Evolutionary conservation across 2,888 invertebrate species (phyloP), one percentile per base, ranked within the genome.

Genomic region (Bombyx huttoni): DNA sequence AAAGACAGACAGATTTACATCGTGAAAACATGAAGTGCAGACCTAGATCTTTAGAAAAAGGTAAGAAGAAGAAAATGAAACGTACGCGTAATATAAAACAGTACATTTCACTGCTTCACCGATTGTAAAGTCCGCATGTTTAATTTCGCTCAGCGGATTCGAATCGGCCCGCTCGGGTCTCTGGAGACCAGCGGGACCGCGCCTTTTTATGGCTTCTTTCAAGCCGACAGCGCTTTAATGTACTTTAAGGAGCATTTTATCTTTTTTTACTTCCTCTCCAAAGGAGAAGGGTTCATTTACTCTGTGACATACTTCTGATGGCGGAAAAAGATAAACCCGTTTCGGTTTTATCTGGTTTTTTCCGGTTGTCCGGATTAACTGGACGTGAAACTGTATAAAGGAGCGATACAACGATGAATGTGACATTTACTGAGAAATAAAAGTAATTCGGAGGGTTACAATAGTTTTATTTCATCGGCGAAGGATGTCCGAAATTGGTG

Each of bases 181-280:
- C 81, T 49, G 54, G 62, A 75, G 81, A 66, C 62, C 62, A 59
- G 56, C 59, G 63, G 67, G 67, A 63, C 67, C 61, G 71, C 65
- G 77, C 73, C 79, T 80, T 81, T 85, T 84, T 83, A 83, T 68
- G 74, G 80, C 74, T 72, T 73, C 70, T 74, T 75, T 69, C 74
- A 75, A 74, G 74, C 73, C 68, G 72, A 75, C 78, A 72, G 66
- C 73, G 70, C 83, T 82, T 81, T 86, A 86, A 86, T 85, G 84
- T 82, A 74, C 75, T 77, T 76, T 81, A 76, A 80, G 75, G 78
- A 79, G 75, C 79, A 78, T 86, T 87, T 87, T 87, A 85, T 85
- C 84, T 85, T 79, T 82, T 24, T 78, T 78, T 80, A 81, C 80
- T 84, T 81, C 81, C 78, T 81, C 77, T 59, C 68, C 63, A 62